These are phyloP conservation scores for Nannobrachium achirus DNA, from an alignment of 2,113 vertebrate genomes.

Conservation along the genomic window DNA sequence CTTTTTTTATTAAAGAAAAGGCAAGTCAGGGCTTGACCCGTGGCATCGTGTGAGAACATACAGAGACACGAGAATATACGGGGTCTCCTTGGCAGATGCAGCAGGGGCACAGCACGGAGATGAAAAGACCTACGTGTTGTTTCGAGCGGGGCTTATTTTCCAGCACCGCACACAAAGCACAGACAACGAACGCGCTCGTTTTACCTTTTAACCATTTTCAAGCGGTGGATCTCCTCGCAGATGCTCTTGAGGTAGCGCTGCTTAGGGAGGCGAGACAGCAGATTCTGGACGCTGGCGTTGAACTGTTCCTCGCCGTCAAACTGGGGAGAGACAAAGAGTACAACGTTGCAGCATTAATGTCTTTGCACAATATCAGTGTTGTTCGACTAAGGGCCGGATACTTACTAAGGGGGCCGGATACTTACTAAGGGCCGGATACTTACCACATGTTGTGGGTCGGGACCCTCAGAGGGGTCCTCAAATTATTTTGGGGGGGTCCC, in stretches of 20 bases:
- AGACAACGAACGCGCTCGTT: background rate
- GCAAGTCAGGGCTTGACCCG: background rate
- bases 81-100: conserved; percentile 16
- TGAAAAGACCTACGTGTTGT: no score
- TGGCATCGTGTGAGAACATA: conserved; percentile 7
- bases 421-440: no score
- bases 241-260: conserved; percentile 93
- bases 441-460: no score
- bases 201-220: conserved; percentile 92
- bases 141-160: no score
- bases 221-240: conserved; percentile 93
- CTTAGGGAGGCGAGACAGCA: conserved; percentile 90
- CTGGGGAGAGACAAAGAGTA: conserved; percentile 64
- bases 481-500: no score
- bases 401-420: no score
- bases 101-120: background rate
- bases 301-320: conserved; percentile 90
- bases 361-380: no score
- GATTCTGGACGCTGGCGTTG: conserved; percentile 89
- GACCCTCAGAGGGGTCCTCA: no score
- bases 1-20: conserved; percentile 28
- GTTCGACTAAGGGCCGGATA: no score
- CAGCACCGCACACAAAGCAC: background rate
- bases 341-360: no score
- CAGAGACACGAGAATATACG: background rate